Percentiles rank a stretch among this genome's conserved stretches.
Conservation (phyloP, 2,113 vertebrate genomes). For the Cinclus mexicanus region DNA sequence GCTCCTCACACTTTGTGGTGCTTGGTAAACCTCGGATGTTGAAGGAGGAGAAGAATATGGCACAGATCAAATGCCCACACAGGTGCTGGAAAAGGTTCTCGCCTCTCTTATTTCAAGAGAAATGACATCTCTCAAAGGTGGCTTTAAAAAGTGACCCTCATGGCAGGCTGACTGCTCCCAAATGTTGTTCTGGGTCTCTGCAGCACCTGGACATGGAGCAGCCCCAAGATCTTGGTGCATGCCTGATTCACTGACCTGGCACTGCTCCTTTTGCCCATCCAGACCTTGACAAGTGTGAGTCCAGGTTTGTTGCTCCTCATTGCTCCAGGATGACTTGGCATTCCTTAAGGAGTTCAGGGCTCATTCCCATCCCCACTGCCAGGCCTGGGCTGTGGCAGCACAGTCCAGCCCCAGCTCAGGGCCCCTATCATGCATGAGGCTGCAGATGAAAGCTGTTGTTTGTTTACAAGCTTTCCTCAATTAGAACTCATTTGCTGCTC, state of each 20-base stretch:
- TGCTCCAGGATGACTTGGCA: neutral
- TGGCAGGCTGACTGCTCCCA: neutral
- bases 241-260: neutral
- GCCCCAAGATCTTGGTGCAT: rapidly evolving
- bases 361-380: neutral
- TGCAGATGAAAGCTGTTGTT: slow-evolving; percentile 52
- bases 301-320: neutral
- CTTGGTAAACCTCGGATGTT: neutral
- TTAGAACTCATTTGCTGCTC: slow-evolving; percentile 50
- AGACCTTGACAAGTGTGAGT: neutral
- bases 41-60: neutral
- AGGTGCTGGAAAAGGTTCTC: neutral
- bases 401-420: neutral
- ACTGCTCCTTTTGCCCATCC: neutral
- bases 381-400: neutral
- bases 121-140: neutral
- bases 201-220: neutral
- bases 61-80: neutral
- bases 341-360: neutral
- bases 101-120: neutral
- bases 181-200: neutral
- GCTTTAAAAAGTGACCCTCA: neutral
- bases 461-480: slow-evolving; percentile 57
- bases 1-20: neutral
- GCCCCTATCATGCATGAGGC: rapidly evolving